Conservation (phyloP, 2,888 invertebrate species). For the Celastrina argiolus region DNA sequence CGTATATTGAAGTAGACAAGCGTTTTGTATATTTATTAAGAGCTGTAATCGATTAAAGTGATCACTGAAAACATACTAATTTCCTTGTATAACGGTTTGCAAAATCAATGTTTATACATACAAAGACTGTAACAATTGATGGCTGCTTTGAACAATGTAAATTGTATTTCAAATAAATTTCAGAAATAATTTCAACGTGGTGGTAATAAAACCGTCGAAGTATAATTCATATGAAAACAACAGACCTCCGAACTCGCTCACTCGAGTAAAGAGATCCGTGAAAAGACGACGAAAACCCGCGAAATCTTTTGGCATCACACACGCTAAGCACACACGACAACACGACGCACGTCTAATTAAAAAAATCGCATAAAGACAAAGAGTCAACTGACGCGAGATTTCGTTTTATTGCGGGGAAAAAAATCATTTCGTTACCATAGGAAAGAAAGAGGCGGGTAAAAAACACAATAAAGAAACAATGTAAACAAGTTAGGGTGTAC, state of each 20-base stretch:
- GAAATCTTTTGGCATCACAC: constrained; percentile 35
- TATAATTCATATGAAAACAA: not conserved
- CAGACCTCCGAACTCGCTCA: constrained; percentile 17
- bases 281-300: constrained; percentile 29
- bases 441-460: constrained; percentile 67
- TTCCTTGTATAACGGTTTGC: too few species aligned
- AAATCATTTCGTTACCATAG: constrained; percentile 66
- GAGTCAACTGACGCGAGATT: constrained; percentile 51
- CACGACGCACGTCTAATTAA: constrained; percentile 49
- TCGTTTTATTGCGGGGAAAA: constrained; percentile 66
- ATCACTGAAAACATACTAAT: too few species aligned
- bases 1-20: not conserved
- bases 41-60: not conserved
- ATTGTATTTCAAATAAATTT: not conserved
- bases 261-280: constrained; percentile 28
- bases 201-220: not conserved
- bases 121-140: not conserved
- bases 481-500: constrained; percentile 77
- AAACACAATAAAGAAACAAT: constrained; percentile 78
- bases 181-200: not conserved
- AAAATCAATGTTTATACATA: too few species aligned
- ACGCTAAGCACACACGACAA: constrained; percentile 33
- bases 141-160: not conserved
- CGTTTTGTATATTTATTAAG: not conserved
- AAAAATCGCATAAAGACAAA: constrained; percentile 54